Evolutionary conservation across 2,888 invertebrate genomes (phyloP), one percentile per base, ranked within the genome.

Genomic region (Prenolepis imparis): DNA sequence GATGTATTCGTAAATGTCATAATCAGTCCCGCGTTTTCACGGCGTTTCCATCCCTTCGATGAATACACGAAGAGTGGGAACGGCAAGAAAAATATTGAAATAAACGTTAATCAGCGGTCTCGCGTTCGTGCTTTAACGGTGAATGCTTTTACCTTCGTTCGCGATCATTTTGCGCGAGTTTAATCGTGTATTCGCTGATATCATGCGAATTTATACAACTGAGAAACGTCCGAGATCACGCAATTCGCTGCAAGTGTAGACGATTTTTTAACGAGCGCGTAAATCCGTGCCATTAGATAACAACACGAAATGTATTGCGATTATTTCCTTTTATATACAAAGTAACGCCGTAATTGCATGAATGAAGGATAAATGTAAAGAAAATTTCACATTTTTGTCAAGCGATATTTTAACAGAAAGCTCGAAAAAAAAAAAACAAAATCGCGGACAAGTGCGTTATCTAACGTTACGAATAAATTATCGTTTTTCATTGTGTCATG

Each of bases 111-210:
- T 75, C 78, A 80, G 52, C 72, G 82, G 84, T 72, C 32, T 44
- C 72, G 61, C 78, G 84, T 74, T 75, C 81, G 61, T 74, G 84
- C 78, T 88, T 87, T 80, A 82, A 78, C 83, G 21, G 85, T 28
- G 72, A 85, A 84, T 72, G 74, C 80, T 85, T 83, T 59, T 75
- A 70, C 28, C 83, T 84, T 36, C 82, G 82, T 84, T 88, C 70
- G 85, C 87, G 84, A 89, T 89, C 86, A 87, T 88, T 88, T 84
- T 87, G 82, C 83, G 84, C 83, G 84, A 80, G 83, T 87, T 89
- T 90, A 89, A 89, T 90, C 87, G 90, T 67, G 84, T 70, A 63
- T 61, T 73, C 77, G 75, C 87, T 83, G 88, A 88, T 75, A 85
- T 85, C 82, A 52, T 77, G 44, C 48, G 41, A 32, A 80, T 77